Evolutionary conservation across 2,888 invertebrate species (phyloP).

Genomic region (Julus scanicus): DNA sequence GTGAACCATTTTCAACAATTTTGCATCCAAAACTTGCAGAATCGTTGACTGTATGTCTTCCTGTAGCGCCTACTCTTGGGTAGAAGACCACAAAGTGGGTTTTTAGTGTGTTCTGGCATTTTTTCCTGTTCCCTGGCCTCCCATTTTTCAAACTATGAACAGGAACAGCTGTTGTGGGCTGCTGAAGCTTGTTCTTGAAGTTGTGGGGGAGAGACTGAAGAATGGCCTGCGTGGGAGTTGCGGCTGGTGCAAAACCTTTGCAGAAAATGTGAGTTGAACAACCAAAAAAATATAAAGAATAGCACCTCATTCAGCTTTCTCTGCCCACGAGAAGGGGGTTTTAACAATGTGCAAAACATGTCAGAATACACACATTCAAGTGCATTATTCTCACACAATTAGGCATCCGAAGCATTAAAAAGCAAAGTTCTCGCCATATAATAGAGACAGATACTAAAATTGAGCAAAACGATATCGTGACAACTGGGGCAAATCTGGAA

Average conservation of each 20-base stretch:
- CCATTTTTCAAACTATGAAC: conserved; percentile 20
- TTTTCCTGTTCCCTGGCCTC: conserved; percentile 18
- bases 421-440: no score
- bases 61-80: conserved; percentile 15
- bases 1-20: conserved; percentile 28
- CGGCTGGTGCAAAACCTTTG: not conserved
- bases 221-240: conserved; percentile 32
- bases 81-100: not conserved
- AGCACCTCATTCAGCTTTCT: not conserved
- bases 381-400: no score
- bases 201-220: conserved; percentile 22
- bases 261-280: conserved; percentile 10
- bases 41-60: not conserved
- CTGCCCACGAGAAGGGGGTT: not conserved
- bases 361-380: no score
- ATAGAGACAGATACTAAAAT: no score
- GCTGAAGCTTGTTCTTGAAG: not conserved
- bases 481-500: no score
- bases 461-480: no score
- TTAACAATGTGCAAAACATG: not conserved
- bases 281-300: not conserved
- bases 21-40: not conserved
- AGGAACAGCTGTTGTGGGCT: conserved; percentile 2
- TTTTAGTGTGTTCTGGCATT: not conserved
- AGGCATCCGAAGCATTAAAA: no score